phyloP scores from a whole-genome alignment of 2,888 invertebrate species.

The Microplitis manilae region DNA sequence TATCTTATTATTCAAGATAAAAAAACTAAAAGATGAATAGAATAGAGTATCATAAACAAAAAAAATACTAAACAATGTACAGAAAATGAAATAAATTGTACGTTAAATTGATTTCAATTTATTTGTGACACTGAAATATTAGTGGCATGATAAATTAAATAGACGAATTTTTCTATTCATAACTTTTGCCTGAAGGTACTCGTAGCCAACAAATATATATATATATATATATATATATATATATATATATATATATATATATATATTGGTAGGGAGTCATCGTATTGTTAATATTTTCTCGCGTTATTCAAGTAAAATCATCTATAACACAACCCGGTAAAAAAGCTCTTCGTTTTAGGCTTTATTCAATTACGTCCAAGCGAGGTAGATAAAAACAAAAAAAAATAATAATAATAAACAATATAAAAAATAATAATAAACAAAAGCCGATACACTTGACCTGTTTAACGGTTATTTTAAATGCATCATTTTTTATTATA shows the following conservation, averaged over 20 bases:
- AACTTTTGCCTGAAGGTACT: no score
- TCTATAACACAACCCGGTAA: neutral
- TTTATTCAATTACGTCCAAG: neutral
- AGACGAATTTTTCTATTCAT: neutral
- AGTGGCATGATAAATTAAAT: neutral
- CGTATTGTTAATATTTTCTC: neutral
- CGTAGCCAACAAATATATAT: neutral
- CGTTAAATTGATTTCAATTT: neutral
- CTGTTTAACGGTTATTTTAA: neutral
- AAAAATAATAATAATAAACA: neutral
- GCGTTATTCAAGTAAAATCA: neutral
- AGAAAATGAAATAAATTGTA: neutral
- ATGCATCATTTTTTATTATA: neutral
- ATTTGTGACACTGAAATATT: neutral
- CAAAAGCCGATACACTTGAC: neutral
- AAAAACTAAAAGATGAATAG: no score
- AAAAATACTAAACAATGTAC: neutral
- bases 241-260: neutral
- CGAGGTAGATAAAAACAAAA: neutral
- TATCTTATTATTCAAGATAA: no score
- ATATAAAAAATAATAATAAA: no score
- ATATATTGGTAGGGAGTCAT: neutral
- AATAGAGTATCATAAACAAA: neutral
- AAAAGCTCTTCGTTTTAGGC: neutral
- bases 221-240: no score